phyloP scores from a whole-genome alignment of 2,113 vertebrate species.

The Neogobius melanostomus region DNA sequence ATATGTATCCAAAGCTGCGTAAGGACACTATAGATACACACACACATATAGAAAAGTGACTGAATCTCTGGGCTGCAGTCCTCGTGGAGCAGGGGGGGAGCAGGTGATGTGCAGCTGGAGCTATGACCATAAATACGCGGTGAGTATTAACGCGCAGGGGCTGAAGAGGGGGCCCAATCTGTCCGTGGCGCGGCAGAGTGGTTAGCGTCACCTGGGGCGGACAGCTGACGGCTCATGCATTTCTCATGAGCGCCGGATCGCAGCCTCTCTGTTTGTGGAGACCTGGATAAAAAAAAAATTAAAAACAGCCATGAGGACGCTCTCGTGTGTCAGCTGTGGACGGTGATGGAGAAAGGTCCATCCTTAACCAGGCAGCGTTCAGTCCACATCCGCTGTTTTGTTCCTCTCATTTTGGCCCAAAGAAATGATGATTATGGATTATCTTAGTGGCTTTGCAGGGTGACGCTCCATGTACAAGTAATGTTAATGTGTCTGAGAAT shows the following conservation, averaged over 20 bases:
- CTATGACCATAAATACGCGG: conserved; percentile 17
- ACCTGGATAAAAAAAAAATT: background rate
- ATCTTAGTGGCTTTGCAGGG: too few relatives aligned
- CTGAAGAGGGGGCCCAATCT: conserved; percentile 25
- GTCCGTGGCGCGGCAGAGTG: conserved; percentile 34
- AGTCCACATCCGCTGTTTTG: background rate
- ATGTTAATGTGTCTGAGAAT: too few relatives aligned
- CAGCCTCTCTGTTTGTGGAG: background rate
- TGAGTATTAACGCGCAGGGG: conserved; percentile 10
- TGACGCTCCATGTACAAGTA: too few relatives aligned
- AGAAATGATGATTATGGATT: too few relatives aligned
- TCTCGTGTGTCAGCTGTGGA: background rate
- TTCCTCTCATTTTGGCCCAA: background rate
- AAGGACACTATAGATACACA: conserved; percentile 48
- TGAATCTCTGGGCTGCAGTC: background rate
- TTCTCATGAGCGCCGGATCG: conserved; percentile 19
- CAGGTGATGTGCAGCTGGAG: conserved; percentile 10
- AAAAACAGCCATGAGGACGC: background rate
- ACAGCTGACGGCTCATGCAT: conserved; percentile 52
- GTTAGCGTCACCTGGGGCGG: conserved; percentile 37
- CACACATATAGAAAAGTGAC: too few relatives aligned
- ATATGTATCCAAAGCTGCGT: conserved; percentile 69
- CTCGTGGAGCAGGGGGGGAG: background rate
- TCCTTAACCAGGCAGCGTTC: too few relatives aligned
- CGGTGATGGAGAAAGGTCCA: too few relatives aligned